A percentile compares a stretch with the other conserved stretches of the same genome.
Evolutionary conservation across 2,888 invertebrate genomes (phyloP).

Genomic region (Caenorhabditis sp.): DNA sequence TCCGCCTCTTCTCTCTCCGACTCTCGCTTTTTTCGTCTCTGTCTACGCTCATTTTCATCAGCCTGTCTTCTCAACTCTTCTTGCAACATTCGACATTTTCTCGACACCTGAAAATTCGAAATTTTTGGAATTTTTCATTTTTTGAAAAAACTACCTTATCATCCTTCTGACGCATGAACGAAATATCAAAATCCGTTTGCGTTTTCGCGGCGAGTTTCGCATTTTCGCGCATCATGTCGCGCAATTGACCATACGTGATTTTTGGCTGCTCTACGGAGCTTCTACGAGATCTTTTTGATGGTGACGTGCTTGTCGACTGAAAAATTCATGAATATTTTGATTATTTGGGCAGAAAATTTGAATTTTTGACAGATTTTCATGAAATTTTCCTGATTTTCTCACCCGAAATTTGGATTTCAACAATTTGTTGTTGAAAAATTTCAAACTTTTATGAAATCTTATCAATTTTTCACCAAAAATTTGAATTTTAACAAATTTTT

Average conservation of each 20-base stretch:
- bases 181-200: background rate
- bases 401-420: no score
- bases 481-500: no score
- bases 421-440: no score
- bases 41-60: background rate
- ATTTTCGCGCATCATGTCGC: background rate
- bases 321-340: background rate
- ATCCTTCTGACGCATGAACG: background rate
- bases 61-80: background rate
- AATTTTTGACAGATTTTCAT: no score
- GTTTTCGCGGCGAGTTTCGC: background rate
- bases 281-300: background rate
- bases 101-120: background rate
- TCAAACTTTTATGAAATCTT: no score
- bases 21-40: background rate
- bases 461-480: no score
- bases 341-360: no score
- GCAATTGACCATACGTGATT: background rate
- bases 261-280: background rate
- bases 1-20: conserved; percentile 6
- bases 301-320: background rate
- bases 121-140: background rate
- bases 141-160: background rate
- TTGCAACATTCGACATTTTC: background rate
- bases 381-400: no score